phyloP scores from a whole-genome alignment of 2,888 invertebrate species.

The Hetaerina titia region DNA sequence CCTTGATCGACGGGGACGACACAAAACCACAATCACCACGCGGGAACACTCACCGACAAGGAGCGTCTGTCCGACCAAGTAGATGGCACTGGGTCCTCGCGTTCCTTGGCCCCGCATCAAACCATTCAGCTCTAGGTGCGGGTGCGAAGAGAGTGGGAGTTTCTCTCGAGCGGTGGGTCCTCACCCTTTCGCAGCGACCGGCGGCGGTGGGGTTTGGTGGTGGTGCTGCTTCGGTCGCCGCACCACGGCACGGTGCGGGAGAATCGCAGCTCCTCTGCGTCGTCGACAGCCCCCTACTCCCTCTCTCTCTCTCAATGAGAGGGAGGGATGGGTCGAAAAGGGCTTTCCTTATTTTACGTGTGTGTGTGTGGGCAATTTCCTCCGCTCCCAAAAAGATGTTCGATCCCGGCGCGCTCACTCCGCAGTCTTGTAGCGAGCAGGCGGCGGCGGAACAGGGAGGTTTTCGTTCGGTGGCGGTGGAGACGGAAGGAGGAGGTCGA shows the following conservation, averaged over 20 bases:
- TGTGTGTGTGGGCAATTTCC: neutral
- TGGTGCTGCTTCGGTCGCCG: neutral
- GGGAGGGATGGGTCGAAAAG: neutral
- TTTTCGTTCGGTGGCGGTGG: neutral
- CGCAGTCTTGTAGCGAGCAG: neutral
- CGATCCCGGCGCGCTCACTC: neutral
- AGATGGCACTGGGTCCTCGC: slow-evolving; percentile 51
- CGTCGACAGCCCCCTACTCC: neutral
- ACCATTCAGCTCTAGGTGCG: slow-evolving; percentile 55
- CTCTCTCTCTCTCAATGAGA: neutral
- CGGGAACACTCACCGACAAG: slow-evolving; percentile 47
- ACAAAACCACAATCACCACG: neutral
- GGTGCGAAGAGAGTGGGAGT: neutral
- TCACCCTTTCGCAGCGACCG: neutral
- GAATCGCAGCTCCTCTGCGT: neutral
- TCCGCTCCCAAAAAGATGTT: neutral
- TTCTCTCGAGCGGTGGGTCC: neutral
- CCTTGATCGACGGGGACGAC: neutral
- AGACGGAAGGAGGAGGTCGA: neutral
- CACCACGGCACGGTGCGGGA: slow-evolving; percentile 5
- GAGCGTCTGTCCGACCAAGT: slow-evolving; percentile 63
- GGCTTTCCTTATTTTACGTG: neutral
- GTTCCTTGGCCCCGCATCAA: slow-evolving; percentile 57
- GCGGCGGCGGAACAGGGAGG: neutral
- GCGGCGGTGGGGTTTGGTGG: neutral